These are phyloP conservation scores for Cephus sareptanus DNA, from an alignment of 2,888 invertebrate species.

Conservation along the genomic window DNA sequence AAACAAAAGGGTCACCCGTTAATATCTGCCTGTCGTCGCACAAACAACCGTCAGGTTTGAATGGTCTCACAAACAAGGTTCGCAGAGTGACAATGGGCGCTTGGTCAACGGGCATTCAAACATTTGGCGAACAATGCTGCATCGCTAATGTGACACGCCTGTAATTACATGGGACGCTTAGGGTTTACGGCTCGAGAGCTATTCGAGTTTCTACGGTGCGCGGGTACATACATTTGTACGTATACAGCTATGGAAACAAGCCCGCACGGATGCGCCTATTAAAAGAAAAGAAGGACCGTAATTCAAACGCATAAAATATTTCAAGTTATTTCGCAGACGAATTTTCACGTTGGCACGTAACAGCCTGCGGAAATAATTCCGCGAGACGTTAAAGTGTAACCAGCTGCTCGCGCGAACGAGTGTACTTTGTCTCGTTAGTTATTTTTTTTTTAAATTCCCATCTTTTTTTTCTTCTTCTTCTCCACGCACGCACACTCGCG, in stretches of 20 bases:
- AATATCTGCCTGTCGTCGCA: conserved; percentile 16
- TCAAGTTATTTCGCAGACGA: not conserved
- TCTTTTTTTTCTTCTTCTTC: not conserved
- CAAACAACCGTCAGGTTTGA: conserved; percentile 17
- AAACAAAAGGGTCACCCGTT: conserved; percentile 24
- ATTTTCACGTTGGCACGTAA: not conserved
- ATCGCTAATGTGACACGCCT: conserved; percentile 20
- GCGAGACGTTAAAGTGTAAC: not conserved
- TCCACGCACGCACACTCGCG: not conserved
- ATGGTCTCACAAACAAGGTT: conserved; percentile 21
- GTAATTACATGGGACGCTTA: conserved; percentile 28
- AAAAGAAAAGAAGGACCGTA: not conserved
- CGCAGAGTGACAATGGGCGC: conserved; percentile 15
- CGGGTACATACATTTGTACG: not conserved
- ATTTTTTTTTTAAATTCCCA: not conserved
- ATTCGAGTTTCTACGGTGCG: not conserved
- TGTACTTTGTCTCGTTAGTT: not conserved
- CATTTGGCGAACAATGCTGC: conserved; percentile 24
- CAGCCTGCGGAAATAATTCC: not conserved
- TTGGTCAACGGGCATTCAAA: conserved; percentile 17
- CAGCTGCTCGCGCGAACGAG: not conserved
- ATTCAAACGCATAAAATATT: not conserved
- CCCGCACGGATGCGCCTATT: not conserved
- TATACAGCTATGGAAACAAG: too few relatives aligned
- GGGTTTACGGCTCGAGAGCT: not conserved